phyloP scores from a whole-genome alignment of 37 sponge, comb jelly and placozoan genomes.

The Tethya wilhelma region DNA sequence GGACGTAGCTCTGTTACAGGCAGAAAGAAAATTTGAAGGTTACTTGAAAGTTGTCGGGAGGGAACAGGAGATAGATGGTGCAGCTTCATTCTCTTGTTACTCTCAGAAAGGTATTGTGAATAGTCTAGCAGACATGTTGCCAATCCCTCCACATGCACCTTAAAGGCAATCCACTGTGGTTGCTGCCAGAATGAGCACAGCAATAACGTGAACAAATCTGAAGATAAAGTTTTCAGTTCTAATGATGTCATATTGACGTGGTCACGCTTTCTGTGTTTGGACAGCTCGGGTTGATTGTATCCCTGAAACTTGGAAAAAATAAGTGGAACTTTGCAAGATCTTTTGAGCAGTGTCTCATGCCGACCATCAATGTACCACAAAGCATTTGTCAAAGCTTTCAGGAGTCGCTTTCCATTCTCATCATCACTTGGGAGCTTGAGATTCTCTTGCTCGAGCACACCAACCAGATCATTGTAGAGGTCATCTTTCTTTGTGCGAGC shows the following conservation, averaged over 20 bases:
- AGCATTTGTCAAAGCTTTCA: constrained; percentile 20
- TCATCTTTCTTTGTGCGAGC: constrained; percentile 16
- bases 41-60: constrained; percentile 12
- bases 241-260: constrained; percentile 1
- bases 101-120: constrained; percentile 21
- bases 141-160: constrained; percentile 5
- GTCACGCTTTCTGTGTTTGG: constrained; percentile 31
- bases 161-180: background rate
- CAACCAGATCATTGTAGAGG: constrained; percentile 12
- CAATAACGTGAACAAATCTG: constrained; percentile 5
- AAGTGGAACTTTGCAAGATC: constrained; percentile 29
- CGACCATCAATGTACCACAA: constrained; percentile 62
- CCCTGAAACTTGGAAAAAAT: constrained; percentile 23
- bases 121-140: constrained; percentile 12
- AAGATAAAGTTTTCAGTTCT: constrained; percentile 10
- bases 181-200: constrained; percentile 21
- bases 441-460: background rate
- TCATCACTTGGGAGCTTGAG: background rate
- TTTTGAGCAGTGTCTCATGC: constrained; percentile 4
- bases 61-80: constrained; percentile 4
- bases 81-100: constrained; percentile 31
- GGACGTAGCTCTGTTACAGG: background rate
- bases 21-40: background rate
- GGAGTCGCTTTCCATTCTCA: constrained; percentile 9
- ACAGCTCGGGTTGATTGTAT: constrained; percentile 6